Conservation (phyloP, 2,113 vertebrate genomes). For the Nibea albiflora region DNA sequence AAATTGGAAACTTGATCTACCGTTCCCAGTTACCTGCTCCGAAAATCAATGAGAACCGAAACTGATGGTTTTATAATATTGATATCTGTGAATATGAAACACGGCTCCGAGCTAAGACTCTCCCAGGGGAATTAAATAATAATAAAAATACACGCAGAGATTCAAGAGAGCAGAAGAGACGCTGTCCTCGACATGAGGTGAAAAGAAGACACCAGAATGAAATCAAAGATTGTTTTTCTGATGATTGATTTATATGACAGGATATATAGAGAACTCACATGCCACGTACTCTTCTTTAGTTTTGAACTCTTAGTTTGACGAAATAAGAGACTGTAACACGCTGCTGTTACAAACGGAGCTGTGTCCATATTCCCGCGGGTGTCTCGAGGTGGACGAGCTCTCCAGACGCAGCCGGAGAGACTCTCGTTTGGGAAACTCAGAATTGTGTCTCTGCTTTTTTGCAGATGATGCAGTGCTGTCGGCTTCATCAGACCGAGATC, state of each 20-base stretch:
- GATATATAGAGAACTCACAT: not conserved
- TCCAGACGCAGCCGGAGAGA: too few species aligned
- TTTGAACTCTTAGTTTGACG: not conserved
- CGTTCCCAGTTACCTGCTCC: not conserved
- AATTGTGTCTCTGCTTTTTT: too few species aligned
- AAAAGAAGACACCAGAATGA: not conserved
- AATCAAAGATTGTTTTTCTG: not conserved
- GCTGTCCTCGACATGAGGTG: too few species aligned
- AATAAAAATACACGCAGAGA: not conserved
- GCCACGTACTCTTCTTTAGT: not conserved
- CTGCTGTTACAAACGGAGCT: too few species aligned
- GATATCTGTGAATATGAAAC: conserved; percentile 4
- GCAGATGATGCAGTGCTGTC: too few species aligned
- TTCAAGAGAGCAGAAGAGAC: too few species aligned
- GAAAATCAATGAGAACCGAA: not conserved
- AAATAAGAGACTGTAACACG: not conserved
- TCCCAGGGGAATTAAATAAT: not conserved
- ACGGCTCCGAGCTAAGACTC: not conserved
- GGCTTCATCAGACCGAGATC: too few species aligned
- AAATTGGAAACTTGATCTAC: conserved; percentile 2
- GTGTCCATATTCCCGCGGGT: too few species aligned
- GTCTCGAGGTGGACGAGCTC: too few species aligned
- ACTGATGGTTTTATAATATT: conserved; percentile 8
- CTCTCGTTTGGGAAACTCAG: too few species aligned
- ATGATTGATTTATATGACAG: not conserved